A percentile compares a stretch with the other conserved stretches of the same genome.
These are phyloP conservation scores for Selene dorsalis DNA, from an alignment of 2,797 vertebrate genomes.

Conservation along the genomic window DNA sequence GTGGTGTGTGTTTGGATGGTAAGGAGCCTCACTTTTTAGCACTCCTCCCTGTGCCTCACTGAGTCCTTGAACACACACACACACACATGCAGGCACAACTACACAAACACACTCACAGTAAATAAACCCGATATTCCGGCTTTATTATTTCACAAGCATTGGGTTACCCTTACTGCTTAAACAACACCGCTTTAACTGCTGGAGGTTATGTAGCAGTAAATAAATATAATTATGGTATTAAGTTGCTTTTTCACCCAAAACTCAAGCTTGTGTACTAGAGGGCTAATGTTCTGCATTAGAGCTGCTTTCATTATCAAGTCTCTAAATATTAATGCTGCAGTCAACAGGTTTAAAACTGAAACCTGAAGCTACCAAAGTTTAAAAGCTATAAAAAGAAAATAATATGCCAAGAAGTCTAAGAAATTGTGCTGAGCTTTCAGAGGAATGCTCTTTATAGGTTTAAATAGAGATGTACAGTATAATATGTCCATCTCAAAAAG, in stretches of 20 bases:
- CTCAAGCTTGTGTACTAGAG: background rate
- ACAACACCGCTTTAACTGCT: constrained; percentile 34
- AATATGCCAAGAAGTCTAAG: background rate
- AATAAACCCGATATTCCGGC: background rate
- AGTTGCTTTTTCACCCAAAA: constrained; percentile 15
- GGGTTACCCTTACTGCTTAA: background rate
- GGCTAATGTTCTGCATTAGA: constrained; percentile 20
- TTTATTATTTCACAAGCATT: constrained; percentile 36
- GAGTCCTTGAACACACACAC: constrained; percentile 36
- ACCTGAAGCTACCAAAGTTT: constrained; percentile 3
- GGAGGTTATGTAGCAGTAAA: constrained; percentile 43
- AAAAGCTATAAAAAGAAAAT: background rate
- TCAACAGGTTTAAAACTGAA: constrained; percentile 36
- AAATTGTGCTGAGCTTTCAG: constrained; percentile 1
- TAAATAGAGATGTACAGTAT: background rate
- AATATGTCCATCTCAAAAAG: background rate
- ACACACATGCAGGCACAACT: background rate
- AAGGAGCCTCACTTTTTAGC: constrained; percentile 27
- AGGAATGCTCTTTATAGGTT: background rate
- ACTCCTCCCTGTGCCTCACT: constrained; percentile 42
- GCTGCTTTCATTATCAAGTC: constrained; percentile 24
- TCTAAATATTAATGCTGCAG: constrained; percentile 26
- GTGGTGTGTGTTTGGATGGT: constrained; percentile 46
- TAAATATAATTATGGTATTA: constrained; percentile 55
- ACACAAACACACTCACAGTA: background rate